Evolutionary conservation across 2,113 vertebrate species (phyloP), one percentile per base, ranked within the genome.

Genomic region (Calonectris borealis): DNA sequence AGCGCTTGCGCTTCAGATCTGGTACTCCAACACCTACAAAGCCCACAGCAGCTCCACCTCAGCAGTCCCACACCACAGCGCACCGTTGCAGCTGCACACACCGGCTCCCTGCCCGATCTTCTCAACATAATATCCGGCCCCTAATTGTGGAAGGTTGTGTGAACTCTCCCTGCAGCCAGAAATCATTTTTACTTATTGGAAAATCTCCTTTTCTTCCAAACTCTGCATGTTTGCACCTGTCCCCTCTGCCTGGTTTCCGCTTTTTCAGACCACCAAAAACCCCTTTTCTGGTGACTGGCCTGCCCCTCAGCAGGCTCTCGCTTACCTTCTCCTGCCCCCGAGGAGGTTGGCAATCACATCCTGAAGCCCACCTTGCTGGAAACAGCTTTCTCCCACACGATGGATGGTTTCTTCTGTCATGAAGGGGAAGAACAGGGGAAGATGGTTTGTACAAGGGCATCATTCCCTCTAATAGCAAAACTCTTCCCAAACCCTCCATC

Each of bases 191-290:
- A 66, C 86, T 61, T 65, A 44, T 9, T 61, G 69, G 40, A 90
- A 92, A 85, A 94, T 25, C 34, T 77, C 15, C 10, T 84, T 92
- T 88, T 82, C 70, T 88, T 95, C 51, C 75, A 36, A 90, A 85
- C 40, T 58, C 46, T 61, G 36, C 34, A 22, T 20, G 16, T 78
- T 92, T 88, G 10, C 55, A 65, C 36, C 13, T 55, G 13, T 83
- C 42, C 61, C 55, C 49, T 90, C 44, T 70, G 9, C n/a, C 49
- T 51, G 24, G 18, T 57, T 73, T 90, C 22, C 24, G 64, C 64
- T 77, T 72, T 83, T 72, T 55, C 21, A 77, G 44, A 55, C 32
- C 57, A 76, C 64, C 17, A 79, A 11, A 46, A 3, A 0, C 1
- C 1, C 13, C 16, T 26, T 57, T 70, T 70, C 24, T 22, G 61